Conservation (phyloP, 2,888 invertebrate genomes). For the Galerucella pusilla region DNA sequence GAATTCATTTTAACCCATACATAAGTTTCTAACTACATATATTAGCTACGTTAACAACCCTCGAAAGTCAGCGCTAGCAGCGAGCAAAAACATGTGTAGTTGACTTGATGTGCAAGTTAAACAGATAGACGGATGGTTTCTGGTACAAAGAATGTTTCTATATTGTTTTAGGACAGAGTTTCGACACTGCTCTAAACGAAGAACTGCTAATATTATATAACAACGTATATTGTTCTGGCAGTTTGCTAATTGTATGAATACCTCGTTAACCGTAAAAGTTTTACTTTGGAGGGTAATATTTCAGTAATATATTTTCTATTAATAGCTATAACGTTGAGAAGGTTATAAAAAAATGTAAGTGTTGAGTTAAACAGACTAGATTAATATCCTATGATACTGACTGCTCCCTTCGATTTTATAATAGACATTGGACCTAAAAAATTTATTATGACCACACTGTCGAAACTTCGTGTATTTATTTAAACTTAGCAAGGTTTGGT, state of each 20-base stretch:
- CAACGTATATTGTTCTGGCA: neutral
- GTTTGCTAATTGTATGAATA: neutral
- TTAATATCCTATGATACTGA: no score
- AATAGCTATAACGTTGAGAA: no score
- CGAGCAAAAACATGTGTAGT: conserved; percentile 2
- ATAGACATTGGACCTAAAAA: no score
- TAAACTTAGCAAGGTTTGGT: no score
- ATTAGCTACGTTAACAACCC: neutral
- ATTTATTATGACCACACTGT: no score
- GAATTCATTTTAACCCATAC: neutral
- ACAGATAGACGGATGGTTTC: conserved; percentile 15
- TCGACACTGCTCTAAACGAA: neutral
- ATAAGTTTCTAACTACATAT: neutral
- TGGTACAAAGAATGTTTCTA: neutral
- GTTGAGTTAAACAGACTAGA: no score
- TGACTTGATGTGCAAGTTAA: conserved; percentile 16
- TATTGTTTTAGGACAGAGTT: conserved; percentile 18
- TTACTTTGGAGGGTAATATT: neutral
- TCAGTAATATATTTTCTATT: no score
- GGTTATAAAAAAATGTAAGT: no score
- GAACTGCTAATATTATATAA: conserved; percentile 12
- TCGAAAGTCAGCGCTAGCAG: neutral
- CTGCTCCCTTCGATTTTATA: no score
- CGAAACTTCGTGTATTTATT: no score
- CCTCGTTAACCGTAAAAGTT: neutral